phyloP scores from a whole-genome alignment of 2,113 vertebrate species.

The Oreocharis arfaki region DNA sequence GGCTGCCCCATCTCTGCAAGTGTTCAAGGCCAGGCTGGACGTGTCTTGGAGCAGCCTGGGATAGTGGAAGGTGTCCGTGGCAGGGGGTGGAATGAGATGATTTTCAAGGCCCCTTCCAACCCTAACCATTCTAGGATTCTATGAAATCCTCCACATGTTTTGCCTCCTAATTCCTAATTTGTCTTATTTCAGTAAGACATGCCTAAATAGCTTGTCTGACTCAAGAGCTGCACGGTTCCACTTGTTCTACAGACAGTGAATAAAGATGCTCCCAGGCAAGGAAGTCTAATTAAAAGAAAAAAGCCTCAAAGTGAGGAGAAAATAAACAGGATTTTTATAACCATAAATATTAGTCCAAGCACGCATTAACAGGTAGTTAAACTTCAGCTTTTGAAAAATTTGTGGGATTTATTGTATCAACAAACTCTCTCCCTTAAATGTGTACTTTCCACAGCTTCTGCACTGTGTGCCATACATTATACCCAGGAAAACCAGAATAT shows the following conservation, averaged over 20 bases:
- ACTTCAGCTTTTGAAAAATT: neutral
- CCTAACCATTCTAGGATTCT: neutral
- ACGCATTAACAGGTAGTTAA: neutral
- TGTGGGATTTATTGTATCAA: neutral
- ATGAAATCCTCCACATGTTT: neutral
- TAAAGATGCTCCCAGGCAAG: neutral
- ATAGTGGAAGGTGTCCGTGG: neutral
- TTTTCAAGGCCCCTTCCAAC: neutral
- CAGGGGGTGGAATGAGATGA: neutral
- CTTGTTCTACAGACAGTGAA: neutral
- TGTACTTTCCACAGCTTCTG: neutral
- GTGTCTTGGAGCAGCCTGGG: neutral
- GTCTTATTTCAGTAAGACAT: neutral
- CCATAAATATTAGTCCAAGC: neutral
- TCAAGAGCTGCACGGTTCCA: neutral
- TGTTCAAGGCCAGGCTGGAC: neutral
- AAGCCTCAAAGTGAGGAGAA: too few relatives aligned
- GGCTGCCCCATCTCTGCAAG: accelerated
- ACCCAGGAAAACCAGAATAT: neutral
- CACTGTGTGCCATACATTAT: neutral
- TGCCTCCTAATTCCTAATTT: neutral
- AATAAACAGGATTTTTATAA: neutral
- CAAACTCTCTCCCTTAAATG: neutral
- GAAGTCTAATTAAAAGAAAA: too few relatives aligned
- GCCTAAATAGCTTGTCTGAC: neutral